Evolutionary conservation across 2,113 vertebrate genomes (phyloP).

Genomic region (Cyprinodon brontotheroides): DNA sequence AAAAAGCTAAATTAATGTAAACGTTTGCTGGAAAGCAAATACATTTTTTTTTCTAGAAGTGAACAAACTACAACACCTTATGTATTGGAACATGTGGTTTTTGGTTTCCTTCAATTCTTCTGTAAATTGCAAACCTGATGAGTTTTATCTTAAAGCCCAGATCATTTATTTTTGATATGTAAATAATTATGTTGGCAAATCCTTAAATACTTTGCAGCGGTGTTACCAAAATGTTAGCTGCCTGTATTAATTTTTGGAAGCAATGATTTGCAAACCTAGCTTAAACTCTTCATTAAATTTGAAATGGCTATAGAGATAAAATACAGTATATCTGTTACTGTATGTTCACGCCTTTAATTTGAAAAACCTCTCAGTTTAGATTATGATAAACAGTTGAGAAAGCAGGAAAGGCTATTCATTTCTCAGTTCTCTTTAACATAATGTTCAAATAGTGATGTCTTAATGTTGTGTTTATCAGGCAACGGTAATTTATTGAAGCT

Average conservation of each 20-base stretch:
- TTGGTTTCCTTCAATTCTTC: background rate
- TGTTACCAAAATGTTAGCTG: background rate
- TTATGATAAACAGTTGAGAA: background rate
- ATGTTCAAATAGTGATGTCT: too few relatives aligned
- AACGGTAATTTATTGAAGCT: too few relatives aligned
- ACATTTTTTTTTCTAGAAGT: background rate
- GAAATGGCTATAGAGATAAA: background rate
- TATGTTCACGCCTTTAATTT: background rate
- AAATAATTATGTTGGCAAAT: slow-evolving; percentile 55
- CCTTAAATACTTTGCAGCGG: slow-evolving; percentile 5
- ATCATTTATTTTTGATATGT: slow-evolving; percentile 70
- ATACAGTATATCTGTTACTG: background rate
- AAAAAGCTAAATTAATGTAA: slow-evolving; percentile 1
- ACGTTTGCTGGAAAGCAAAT: slow-evolving; percentile 10
- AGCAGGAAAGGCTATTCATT: background rate
- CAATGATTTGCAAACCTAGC: background rate
- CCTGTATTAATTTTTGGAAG: background rate
- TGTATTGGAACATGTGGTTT: background rate
- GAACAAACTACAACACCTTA: background rate
- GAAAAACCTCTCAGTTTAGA: background rate
- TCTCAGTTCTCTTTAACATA: background rate
- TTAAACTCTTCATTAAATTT: background rate
- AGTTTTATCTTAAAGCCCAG: slow-evolving; percentile 22
- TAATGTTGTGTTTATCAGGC: too few relatives aligned
- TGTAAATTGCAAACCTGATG: slow-evolving; percentile 12